phyloP scores from a whole-genome alignment of 2,113 vertebrate genomes.

The Actinemys pallida region DNA sequence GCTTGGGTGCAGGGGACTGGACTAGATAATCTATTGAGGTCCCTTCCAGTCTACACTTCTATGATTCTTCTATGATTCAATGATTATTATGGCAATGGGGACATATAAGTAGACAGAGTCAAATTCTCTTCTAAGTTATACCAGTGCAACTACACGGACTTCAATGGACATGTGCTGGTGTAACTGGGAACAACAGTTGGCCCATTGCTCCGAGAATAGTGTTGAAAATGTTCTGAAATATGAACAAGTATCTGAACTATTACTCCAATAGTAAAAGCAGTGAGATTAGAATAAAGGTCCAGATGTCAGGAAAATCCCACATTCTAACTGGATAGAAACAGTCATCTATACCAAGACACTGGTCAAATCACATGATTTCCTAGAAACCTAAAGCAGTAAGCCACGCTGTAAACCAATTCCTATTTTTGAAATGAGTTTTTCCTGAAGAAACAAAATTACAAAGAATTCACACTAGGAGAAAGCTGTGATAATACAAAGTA shows the following conservation, averaged over 20 bases:
- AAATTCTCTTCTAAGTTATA: background rate
- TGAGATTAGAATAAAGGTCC: background rate
- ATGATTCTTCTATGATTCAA: background rate
- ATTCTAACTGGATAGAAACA: background rate
- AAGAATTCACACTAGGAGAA: background rate
- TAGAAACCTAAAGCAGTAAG: background rate
- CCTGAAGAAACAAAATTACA: background rate
- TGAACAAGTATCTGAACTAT: background rate
- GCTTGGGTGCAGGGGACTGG: background rate
- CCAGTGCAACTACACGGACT: background rate
- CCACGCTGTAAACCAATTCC: accelerated
- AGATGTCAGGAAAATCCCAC: background rate
- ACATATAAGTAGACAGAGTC: background rate
- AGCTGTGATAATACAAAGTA: background rate
- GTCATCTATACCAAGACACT: background rate
- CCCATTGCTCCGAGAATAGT: background rate
- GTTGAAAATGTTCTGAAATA: background rate
- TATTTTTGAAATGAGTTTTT: background rate
- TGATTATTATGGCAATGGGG: background rate
- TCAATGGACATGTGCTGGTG: background rate
- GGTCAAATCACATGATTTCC: background rate
- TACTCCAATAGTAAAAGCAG: background rate
- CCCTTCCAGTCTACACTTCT: background rate
- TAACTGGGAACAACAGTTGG: background rate
- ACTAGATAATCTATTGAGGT: background rate